These are phyloP conservation scores for Corythornis madagascariensis DNA, from an alignment of 2,113 vertebrate genomes.

Conservation along the genomic window DNA sequence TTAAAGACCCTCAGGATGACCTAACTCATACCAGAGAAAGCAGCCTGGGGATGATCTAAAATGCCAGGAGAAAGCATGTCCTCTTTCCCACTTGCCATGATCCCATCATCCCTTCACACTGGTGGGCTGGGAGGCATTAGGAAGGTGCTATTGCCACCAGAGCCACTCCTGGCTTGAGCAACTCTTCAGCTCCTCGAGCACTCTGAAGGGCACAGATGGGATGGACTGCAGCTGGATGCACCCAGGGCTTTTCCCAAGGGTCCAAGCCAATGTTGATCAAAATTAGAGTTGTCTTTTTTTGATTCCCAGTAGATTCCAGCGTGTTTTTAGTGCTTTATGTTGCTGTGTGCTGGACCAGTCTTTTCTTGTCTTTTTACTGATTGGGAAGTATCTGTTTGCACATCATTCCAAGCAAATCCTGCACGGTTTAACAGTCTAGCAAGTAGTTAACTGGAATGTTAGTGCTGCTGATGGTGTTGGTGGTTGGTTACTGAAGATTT, in stretches of 20 bases:
- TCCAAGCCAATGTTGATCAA: background rate
- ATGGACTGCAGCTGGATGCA: background rate
- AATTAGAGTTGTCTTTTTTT: background rate
- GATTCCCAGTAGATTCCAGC: background rate
- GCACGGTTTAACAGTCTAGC: background rate
- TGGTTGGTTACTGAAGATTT: background rate
- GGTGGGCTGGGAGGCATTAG: background rate
- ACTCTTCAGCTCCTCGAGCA: background rate
- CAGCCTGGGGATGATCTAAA: background rate
- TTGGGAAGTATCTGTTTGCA: background rate
- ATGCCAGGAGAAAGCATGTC: background rate
- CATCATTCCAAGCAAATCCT: background rate
- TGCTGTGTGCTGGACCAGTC: background rate
- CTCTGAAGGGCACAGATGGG: background rate
- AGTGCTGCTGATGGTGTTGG: background rate
- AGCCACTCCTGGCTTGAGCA: background rate
- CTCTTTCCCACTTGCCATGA: background rate
- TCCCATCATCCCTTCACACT: rapidly evolving
- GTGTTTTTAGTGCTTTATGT: background rate
- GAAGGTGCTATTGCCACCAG: background rate
- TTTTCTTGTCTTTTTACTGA: background rate
- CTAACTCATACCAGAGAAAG: background rate
- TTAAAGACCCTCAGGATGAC: background rate
- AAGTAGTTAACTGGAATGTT: background rate
- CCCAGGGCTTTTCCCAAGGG: background rate